Percentiles rank a stretch among this genome's conserved stretches.
Conservation (phyloP, 2,888 invertebrate species). For the Eulithis prunata region DNA sequence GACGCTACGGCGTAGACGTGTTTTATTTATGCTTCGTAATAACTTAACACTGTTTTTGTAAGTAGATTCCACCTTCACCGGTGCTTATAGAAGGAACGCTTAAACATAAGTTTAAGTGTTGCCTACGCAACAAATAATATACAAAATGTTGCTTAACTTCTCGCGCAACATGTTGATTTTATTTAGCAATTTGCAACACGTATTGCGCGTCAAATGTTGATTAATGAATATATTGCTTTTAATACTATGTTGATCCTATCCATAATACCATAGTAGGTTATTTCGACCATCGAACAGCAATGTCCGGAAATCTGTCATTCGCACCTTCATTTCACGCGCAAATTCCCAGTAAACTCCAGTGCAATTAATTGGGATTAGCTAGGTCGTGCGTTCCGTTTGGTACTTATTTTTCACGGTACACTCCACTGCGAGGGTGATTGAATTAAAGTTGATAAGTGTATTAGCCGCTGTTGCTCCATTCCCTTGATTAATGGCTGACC, state of each 20-base stretch:
- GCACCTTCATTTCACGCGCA: conserved; percentile 21
- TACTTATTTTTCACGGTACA: conserved; percentile 78
- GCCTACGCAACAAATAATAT: background rate
- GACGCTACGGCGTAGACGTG: conserved; percentile 64
- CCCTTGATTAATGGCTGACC: conserved; percentile 78
- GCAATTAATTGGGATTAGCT: conserved; percentile 78
- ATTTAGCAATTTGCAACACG: too few relatives aligned
- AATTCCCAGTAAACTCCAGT: conserved; percentile 34
- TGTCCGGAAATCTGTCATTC: conserved; percentile 22
- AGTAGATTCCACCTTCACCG: conserved; percentile 57
- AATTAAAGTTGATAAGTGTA: conserved; percentile 84
- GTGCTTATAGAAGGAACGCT: too few relatives aligned
- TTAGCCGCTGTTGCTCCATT: conserved; percentile 82
- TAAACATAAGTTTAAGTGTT: background rate
- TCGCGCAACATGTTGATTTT: too few relatives aligned
- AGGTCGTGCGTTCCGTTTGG: conserved; percentile 70
- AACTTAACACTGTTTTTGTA: conserved; percentile 51
- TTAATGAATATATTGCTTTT: background rate
- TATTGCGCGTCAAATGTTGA: too few relatives aligned
- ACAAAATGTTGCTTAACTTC: background rate
- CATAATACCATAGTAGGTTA: background rate
- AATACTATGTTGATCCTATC: too few relatives aligned
- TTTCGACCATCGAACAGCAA: conserved; percentile 3
- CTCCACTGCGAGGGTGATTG: conserved; percentile 76
- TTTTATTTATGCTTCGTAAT: conserved; percentile 72